phyloP scores from a whole-genome alignment of 2,888 invertebrate genomes.

The Gasteruption jaculator region DNA sequence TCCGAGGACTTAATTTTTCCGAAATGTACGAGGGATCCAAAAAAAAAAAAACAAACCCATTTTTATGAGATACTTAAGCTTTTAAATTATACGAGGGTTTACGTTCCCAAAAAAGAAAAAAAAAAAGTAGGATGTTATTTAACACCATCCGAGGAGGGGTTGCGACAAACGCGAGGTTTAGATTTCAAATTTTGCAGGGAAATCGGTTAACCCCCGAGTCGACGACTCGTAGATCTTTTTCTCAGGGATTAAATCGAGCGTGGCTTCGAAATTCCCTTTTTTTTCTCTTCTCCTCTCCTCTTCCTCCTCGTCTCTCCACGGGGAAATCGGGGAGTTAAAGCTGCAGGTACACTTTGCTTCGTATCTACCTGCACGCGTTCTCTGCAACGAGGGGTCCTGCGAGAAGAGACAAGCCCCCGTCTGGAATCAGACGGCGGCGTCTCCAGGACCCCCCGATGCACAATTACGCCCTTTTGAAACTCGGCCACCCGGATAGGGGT shows the following conservation, averaged over 20 bases:
- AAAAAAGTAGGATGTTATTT: conserved; percentile 15
- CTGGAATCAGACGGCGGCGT: not conserved
- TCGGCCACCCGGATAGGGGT: too few relatives aligned
- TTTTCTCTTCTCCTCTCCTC: conserved; percentile 2
- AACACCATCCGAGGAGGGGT: conserved; percentile 20
- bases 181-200: conserved; percentile 44
- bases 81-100: conserved; percentile 44
- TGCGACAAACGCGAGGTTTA: conserved; percentile 21
- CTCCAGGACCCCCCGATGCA: too few relatives aligned
- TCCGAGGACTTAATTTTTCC: too few relatives aligned
- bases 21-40: too few relatives aligned
- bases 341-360: conserved; percentile 27
- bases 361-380: conserved; percentile 29
- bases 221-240: conserved; percentile 37
- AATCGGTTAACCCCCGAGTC: conserved; percentile 49
- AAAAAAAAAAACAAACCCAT: conserved; percentile 31
- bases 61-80: conserved; percentile 51
- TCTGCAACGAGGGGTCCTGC: conserved; percentile 24
- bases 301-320: not conserved
- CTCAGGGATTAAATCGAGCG: conserved; percentile 52
- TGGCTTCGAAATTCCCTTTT: conserved; percentile 27
- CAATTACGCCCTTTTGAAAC: too few relatives aligned
- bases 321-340: conserved; percentile 14
- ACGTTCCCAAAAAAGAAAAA: conserved; percentile 13
- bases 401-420: conserved; percentile 12